A percentile compares a stretch with the other conserved stretches of the same genome.
Evolutionary conservation across 2,888 invertebrate species (phyloP).

Genomic region (Ecdyonurus torrentis): DNA sequence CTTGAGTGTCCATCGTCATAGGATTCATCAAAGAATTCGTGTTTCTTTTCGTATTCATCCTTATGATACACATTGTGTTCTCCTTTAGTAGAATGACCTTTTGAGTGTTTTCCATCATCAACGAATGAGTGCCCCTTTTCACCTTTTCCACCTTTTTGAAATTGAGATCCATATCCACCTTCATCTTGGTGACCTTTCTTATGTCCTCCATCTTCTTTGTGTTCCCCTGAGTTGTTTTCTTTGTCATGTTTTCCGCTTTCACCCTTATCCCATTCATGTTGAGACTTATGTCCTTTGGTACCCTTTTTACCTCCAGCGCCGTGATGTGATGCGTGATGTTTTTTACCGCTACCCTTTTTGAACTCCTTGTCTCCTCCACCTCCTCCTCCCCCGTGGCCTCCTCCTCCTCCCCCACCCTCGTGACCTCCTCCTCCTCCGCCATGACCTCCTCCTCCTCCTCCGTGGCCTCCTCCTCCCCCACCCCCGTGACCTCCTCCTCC

Average conservation of each 20-base stretch:
- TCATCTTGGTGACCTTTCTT: slow-evolving; percentile 36
- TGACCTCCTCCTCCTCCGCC: neutral
- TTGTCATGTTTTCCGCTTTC: slow-evolving; percentile 36
- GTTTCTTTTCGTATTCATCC: slow-evolving; percentile 62
- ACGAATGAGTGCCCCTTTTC: slow-evolving; percentile 39
- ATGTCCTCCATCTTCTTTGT: slow-evolving; percentile 34
- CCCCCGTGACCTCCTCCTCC: neutral
- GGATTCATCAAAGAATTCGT: slow-evolving; percentile 55
- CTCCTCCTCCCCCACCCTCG: neutral
- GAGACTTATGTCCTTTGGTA: slow-evolving; percentile 31
- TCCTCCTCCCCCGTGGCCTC: neutral
- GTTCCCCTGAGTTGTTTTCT: slow-evolving; percentile 31
- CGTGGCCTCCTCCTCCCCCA: neutral
- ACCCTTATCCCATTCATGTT: slow-evolving; percentile 37
- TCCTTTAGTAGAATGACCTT: slow-evolving; percentile 51
- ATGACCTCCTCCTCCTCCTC: neutral
- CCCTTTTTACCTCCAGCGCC: slow-evolving; percentile 2
- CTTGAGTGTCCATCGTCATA: slow-evolving; percentile 47
- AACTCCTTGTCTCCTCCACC: neutral
- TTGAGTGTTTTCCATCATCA: slow-evolving; percentile 41
- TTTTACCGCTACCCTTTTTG: neutral
- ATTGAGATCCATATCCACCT: slow-evolving; percentile 36
- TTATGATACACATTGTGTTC: slow-evolving; percentile 57
- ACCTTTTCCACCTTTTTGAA: slow-evolving; percentile 33
- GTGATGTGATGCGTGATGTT: neutral